These are phyloP conservation scores for Lasius platythorax DNA, from an alignment of 2,888 invertebrate species.

Conservation along the genomic window DNA sequence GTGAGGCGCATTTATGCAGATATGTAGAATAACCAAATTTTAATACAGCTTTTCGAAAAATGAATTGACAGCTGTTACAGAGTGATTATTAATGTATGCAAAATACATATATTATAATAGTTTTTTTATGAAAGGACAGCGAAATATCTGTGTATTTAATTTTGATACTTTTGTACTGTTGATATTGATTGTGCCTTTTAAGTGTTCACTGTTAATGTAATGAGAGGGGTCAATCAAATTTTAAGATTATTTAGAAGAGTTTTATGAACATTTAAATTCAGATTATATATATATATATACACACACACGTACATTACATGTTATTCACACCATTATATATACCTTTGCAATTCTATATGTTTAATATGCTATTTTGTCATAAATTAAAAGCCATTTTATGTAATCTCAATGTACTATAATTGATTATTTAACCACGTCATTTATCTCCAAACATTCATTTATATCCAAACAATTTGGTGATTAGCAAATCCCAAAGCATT, in stretches of 20 bases:
- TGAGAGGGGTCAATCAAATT: slow-evolving; percentile 61
- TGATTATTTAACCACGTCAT: slow-evolving; percentile 50
- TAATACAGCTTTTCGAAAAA: slow-evolving; percentile 58
- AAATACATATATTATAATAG: slow-evolving; percentile 46
- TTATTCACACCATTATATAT: slow-evolving; percentile 39
- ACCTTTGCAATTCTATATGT: slow-evolving; percentile 47
- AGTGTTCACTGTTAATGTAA: slow-evolving; percentile 72
- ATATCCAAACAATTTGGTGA: slow-evolving; percentile 5
- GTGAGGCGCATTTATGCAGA: slow-evolving; percentile 68
- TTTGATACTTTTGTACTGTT: slow-evolving; percentile 82
- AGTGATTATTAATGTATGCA: slow-evolving; percentile 20
- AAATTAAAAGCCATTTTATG: slow-evolving; percentile 56
- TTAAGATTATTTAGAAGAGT: slow-evolving; percentile 61
- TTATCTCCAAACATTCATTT: slow-evolving; percentile 18
- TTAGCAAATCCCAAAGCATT: neutral
- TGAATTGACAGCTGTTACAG: slow-evolving; percentile 53
- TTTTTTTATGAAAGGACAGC: slow-evolving; percentile 59
- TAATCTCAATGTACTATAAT: slow-evolving; percentile 55
- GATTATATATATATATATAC: slow-evolving; percentile 42
- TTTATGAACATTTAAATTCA: slow-evolving; percentile 59
- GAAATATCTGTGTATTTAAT: slow-evolving; percentile 72
- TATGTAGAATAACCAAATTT: slow-evolving; percentile 59
- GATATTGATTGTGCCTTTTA: slow-evolving; percentile 81
- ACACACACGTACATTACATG: slow-evolving; percentile 18
- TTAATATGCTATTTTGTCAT: slow-evolving; percentile 41